Conservation (phyloP, 2,797 vertebrate species). For the Periophthalmus magnuspinnatus region DNA sequence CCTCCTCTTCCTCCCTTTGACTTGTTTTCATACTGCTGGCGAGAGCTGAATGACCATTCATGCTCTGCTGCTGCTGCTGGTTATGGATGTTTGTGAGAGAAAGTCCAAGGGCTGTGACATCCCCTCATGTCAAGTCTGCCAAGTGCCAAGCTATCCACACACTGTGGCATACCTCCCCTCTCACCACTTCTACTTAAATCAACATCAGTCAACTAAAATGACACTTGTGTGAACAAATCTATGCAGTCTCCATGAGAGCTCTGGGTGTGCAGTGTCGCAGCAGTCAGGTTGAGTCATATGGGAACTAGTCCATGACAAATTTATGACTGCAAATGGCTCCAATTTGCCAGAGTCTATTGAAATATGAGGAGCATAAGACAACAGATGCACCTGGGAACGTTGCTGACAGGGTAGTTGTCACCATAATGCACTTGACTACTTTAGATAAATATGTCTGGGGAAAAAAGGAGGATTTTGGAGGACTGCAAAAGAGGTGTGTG, state of each 20-base stretch:
- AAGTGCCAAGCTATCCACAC: slow-evolving; percentile 65
- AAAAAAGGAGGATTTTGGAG: neutral
- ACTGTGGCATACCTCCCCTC: slow-evolving; percentile 59
- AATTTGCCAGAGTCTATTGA: slow-evolving; percentile 45
- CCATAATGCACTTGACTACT: slow-evolving; percentile 3
- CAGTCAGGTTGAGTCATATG: slow-evolving; percentile 44
- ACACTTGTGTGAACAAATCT: slow-evolving; percentile 30
- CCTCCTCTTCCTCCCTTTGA: slow-evolving; percentile 63
- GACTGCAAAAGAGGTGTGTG: neutral
- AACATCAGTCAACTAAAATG: slow-evolving; percentile 50
- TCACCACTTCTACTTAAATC: slow-evolving; percentile 57
- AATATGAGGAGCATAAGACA: slow-evolving; percentile 29
- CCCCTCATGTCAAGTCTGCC: slow-evolving; percentile 63
- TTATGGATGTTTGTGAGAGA: slow-evolving; percentile 58
- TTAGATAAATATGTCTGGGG: slow-evolving; percentile 1
- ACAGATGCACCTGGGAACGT: slow-evolving; percentile 25
- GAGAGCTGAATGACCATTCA: slow-evolving; percentile 76
- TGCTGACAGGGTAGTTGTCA: slow-evolving; percentile 15
- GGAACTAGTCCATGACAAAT: slow-evolving; percentile 52
- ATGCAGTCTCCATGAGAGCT: slow-evolving; percentile 53
- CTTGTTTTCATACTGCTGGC: slow-evolving; percentile 77
- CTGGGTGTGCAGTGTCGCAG: slow-evolving; percentile 59
- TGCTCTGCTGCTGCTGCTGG: slow-evolving; percentile 64
- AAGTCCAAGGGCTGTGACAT: slow-evolving; percentile 64
- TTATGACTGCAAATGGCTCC: slow-evolving; percentile 39